Base-by-base conservation (phyloP, 1,140 invertebrate genomes). In the Philotrypesis tridentata region DNA sequence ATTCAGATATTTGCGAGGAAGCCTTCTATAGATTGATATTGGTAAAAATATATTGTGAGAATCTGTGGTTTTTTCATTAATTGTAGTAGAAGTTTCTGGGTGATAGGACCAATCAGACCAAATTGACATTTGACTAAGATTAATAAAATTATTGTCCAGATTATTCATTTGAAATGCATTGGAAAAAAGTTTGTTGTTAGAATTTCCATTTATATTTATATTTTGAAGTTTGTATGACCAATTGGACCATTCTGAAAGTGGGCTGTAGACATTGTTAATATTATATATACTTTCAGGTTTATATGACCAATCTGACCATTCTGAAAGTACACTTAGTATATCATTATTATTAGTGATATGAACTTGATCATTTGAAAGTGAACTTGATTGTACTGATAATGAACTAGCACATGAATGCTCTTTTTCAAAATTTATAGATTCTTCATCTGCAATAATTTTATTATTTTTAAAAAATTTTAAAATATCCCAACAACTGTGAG, bases 61-160 rank as follows among this genome's bases (percentile, higher is more conserved):
- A 70, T n/a, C 11, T 77, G 7, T 60, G 80, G 2, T 63, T 31
- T 80, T 63, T 55, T 40, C 25, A 86, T 85, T 71, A 88, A 73
- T 7, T 80, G 84, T 33, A 85, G 68, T 0, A 88, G 25, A 90
- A 87, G 82, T 87, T 86, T 12, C 80, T 65, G 67, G 61, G 73
- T 80, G 75, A 60, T 83, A 80, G 60, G 81, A 84, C 87, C 87
- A 88, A 55, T 87, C 81, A 11, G 89, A 90, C 89, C 89, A 90
- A 21, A 89, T 81, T 29, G 88, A 89, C 71, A 89, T 77, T 55
- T 80, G 82, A 55, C 70, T 83, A 11, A 79, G 68, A 61, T 73
- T 82, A 21, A 82, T 65, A 55, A 82, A 83, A 83, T 72, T 55
- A 21, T 75, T 21, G 40, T 74, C 17, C 27, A 55, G 29, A 73